Base-by-base conservation (phyloP, 2,888 invertebrate genomes). In the Kuschelorhynchus macadamiae region DNA sequence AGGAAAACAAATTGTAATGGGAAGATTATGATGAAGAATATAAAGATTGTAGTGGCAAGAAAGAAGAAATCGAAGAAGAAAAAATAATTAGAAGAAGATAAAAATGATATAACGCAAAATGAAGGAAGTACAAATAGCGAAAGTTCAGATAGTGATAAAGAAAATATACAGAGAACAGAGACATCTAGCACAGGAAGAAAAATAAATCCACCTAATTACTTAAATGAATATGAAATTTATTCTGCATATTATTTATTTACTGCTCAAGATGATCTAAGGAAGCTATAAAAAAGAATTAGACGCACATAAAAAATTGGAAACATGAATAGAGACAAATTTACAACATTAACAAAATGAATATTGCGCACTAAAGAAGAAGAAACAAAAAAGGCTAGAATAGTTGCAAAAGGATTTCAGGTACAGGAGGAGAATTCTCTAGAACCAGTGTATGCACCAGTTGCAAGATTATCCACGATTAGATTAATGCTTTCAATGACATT, bases 401-500 rank as follows among this genome's bases (percentile, higher is more conserved):
- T 44, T 3, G 63, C 71, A 14, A 69, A 64, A 56, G 59, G 67
- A 3, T 71, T 70, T 56, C 59, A 70, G 32, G 49, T 67, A 12
- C 41, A 65, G 25, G 61, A 71, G 14, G 52, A 59, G 20, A 41
- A 53, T 39, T 17, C 18, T 18, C 56, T 62, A 39, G 17, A 64
- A 47, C 11, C 53, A 55, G 17, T 56, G 8, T 66, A 74, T 60
- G 16, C 71, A 56, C 71, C 73, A 41, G 67, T 72, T 9, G 70
- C 71, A 36, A 66, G 68, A 57, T 50, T 68, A 30, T 55, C 68
- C 14, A 71, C 68, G 42, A 59, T 72, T 41, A 68, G 74, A 71
- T 12, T 72, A 21, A 11, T 74, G n/a, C 39, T 74, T 17, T 66
- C 72, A 9, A 9, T 60, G 9, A 57, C 73, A 21, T n/a, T 70